These are phyloP conservation scores for Mellivora capensis DNA, from an alignment of 2,113 vertebrate species.

Conservation along the genomic window DNA sequence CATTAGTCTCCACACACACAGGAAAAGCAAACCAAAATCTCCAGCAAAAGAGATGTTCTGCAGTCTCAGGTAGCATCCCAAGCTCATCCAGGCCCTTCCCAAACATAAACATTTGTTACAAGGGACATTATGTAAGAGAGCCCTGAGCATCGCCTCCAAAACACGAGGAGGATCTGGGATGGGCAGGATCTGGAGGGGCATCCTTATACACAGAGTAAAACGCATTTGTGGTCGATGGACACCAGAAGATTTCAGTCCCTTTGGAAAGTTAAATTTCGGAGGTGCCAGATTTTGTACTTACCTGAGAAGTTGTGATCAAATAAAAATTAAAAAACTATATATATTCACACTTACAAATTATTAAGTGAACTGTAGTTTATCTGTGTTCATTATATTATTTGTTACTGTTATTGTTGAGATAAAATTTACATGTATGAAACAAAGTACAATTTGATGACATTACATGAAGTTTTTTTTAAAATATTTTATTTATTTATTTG, in stretches of 20 bases:
- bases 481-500: no score
- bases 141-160: not conserved
- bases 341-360: not conserved
- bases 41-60: not conserved
- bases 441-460: not conserved
- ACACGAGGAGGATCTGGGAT: not conserved
- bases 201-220: not conserved
- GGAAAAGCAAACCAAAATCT: not conserved
- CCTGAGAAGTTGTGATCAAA: not conserved
- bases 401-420: not conserved
- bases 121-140: not conserved
- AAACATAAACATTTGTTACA: not conserved
- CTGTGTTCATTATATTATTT: not conserved
- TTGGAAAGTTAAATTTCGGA: not conserved
- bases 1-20: not conserved
- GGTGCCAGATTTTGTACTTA: not conserved
- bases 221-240: not conserved
- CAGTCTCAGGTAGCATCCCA: not conserved
- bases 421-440: not conserved
- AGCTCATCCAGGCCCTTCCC: not conserved
- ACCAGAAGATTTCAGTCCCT: not conserved
- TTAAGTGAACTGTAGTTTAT: not conserved
- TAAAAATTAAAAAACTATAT: not conserved
- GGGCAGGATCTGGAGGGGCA: not conserved
- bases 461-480: not conserved